Percentiles rank a stretch among this genome's conserved stretches.
These are phyloP conservation scores for Chrosomus eos DNA, from an alignment of 2,797 vertebrate species.

Conservation along the genomic window DNA sequence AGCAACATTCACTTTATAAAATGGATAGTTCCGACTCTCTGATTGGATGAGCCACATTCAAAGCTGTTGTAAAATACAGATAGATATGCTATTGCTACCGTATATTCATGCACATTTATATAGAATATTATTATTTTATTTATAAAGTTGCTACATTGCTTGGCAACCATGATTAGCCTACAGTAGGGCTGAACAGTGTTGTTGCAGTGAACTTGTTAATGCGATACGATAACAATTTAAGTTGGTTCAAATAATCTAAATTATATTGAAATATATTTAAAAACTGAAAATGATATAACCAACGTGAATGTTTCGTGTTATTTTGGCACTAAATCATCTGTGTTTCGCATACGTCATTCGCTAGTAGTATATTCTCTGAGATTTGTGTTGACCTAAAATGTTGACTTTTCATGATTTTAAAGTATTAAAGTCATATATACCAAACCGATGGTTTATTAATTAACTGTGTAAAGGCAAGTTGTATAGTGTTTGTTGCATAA, in stretches of 20 bases:
- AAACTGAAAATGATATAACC: neutral
- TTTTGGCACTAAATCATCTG: neutral
- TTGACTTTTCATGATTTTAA: neutral
- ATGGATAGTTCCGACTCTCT: neutral
- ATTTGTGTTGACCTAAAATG: neutral
- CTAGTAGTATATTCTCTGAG: too few relatives aligned
- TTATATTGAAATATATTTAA: neutral
- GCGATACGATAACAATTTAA: neutral
- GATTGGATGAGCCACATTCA: neutral
- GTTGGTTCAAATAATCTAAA: neutral
- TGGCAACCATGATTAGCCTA: neutral
- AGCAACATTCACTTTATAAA: constrained; percentile 24
- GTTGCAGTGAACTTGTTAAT: neutral
- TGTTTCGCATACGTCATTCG: neutral
- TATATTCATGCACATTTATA: neutral
- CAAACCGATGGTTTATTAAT: too few relatives aligned
- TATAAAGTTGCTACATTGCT: neutral
- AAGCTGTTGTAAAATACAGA: neutral
- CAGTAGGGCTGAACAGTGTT: neutral
- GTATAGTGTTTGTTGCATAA: too few relatives aligned
- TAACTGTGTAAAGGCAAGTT: too few relatives aligned
- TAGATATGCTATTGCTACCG: neutral
- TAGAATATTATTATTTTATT: neutral
- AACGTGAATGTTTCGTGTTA: neutral
- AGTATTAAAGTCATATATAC: too few relatives aligned